Evolutionary conservation across 2,797 vertebrate genomes (phyloP), one percentile per base, ranked within the genome.

Genomic region (Pelobates cultripes): DNA sequence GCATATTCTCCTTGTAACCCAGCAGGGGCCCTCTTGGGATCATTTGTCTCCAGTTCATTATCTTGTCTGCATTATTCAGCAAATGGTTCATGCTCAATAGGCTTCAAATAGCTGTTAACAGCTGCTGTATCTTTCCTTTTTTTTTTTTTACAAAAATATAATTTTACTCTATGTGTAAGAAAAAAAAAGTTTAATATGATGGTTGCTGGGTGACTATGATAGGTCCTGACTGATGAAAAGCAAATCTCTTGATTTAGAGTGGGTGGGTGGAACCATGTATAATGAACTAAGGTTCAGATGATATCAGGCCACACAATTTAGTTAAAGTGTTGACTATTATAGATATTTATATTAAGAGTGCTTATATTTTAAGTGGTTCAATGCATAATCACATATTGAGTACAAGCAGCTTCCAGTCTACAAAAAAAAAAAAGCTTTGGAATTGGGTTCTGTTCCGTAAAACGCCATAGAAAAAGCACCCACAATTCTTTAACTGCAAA

Each of bases 1-100:
- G 91, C 87, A 89, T 86, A 89, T 79, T 90, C 89, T 92, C 88
- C 85, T 86, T 90, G 84, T 89, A 84, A 89, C 89, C 85, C 92
- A 92, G 91, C 84, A 73, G 88, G 90, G 76, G 81, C 79, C 69
- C 78, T 77, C 90, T 84, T 89, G 89, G 90, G 92, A 94, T 91
- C 91, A 87, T 93, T 92, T 93, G 90, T 94, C 91, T 92, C 88
- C 85, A 89, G 87, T 93, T 94, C 92, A 91, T 95, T 94, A 94
- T 92, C 92, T 92, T 93, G 92, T 92, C 92, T 91, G 88, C 90
- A 91, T 93, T 94, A 94, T 92, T 93, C 90, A 89, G 88, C 87
- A 91, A 88, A 81, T 88, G 84, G 85, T 89, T 94, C 88, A 89
- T 91, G 88, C 84, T 92, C 92, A 90, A 70, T 92, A 86, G 94